Evolutionary conservation across 2,888 invertebrate genomes (phyloP), one percentile per base, ranked within the genome.

Genomic region (Sycophila texana): DNA sequence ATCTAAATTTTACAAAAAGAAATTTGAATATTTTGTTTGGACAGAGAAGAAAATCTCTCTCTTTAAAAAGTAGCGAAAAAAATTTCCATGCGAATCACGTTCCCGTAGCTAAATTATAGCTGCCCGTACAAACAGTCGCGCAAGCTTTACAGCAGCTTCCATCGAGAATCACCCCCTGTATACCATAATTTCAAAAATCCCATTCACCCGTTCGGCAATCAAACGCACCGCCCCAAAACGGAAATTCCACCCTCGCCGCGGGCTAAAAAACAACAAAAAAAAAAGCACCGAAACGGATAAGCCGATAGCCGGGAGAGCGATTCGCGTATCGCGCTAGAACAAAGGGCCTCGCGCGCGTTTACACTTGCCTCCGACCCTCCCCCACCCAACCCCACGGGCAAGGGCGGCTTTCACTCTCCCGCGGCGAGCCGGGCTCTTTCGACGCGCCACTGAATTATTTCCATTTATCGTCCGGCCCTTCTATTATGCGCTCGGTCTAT

Each of bases 361-460:
- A 18, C 66, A 63, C 63, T 16, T 20, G n/a, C 49, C 26, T 26
- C 26, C 26, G 26, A n/a, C 0, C n/a, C 74, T 7, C 63, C 26
- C 1, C 13, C 39, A 16, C 26, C 26, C 55, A 65, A 22, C 74
- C 74, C 74, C 57, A 39, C 26, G 58, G 26, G 39, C 79, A 79
- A 79, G 79, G 75, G 75, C 79, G 79, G 57, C 66, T 58, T 39
- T 60, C 60, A 30, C 26, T 61, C 20, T 14, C 61, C 47, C 22
- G 67, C 63, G 63, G 63, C 30, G 26, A 3, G 1, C 74, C 71
- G 71, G 74, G 66, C 71, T 70, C 78, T 68, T 66, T 39, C 22
- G 3, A n/a, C 55, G 14, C 12, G 22, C n/a, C 47, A 10, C 47
- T 63, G 70, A 71, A 79, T 79, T 74, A 71, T 74, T 65, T 58